phyloP scores from a whole-genome alignment of 2,888 invertebrate genomes.

The Agrotis segetum region DNA sequence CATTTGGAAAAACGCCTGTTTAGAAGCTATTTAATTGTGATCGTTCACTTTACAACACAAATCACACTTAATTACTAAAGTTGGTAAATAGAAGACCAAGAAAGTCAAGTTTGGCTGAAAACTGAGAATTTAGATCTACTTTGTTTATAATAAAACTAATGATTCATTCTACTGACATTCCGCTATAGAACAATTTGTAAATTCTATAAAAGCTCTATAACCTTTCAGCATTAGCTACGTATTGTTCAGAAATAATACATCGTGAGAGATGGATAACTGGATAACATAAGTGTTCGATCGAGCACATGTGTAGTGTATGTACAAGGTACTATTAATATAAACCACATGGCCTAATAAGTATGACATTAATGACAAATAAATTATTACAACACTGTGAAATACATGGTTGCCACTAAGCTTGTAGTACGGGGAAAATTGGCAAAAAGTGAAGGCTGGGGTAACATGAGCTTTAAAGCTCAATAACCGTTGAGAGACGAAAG shows the following conservation, averaged over 20 bases:
- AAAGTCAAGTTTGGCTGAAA: too few species aligned
- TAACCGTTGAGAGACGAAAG: conserved; percentile 1
- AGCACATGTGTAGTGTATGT: conserved; percentile 26
- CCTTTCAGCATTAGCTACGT: conserved; percentile 8
- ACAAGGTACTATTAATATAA: conserved; percentile 10
- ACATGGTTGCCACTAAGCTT: conserved; percentile 28
- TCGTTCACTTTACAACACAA: background rate
- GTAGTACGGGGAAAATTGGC: conserved; percentile 28
- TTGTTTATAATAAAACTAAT: too few species aligned
- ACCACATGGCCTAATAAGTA: conserved; percentile 34
- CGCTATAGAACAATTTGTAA: background rate
- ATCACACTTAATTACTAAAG: background rate
- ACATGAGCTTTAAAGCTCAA: background rate
- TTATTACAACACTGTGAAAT: conserved; percentile 29
- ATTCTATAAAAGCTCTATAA: background rate
- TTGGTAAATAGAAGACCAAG: background rate
- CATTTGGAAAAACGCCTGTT: conserved; percentile 1
- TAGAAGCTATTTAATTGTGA: background rate
- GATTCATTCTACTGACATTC: background rate
- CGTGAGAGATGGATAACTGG: conserved; percentile 19
- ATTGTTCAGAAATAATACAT: conserved; percentile 7
- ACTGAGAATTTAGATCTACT: too few species aligned
- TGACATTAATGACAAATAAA: conserved; percentile 42
- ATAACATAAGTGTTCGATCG: conserved; percentile 11
- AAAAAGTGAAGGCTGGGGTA: conserved; percentile 2